Evolutionary conservation across 53 echinoderm and acorn worm species (phyloP), one percentile per base, ranked within the genome.

Genomic region (Crossaster papposus): DNA sequence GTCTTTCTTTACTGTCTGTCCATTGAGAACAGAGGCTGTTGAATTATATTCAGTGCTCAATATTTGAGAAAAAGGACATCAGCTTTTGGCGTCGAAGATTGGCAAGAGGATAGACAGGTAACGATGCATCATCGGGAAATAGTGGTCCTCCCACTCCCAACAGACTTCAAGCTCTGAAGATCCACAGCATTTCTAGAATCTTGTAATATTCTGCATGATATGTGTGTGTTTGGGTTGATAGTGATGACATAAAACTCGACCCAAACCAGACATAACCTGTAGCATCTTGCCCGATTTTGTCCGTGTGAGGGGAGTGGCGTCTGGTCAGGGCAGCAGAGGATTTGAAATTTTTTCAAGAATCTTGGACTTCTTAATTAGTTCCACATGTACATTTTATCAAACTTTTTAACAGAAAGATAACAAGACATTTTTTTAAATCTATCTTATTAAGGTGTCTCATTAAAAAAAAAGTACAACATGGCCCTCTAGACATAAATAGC

Each of bases 151-250:
- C 44, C 44, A 44, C 44, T 9, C 44, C 44, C 44, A 44, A 44
- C 44, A 9, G 44, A 0, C 44, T 44, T 44, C 44, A 44, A 68
- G 68, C 24, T 26, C 11, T n/a, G n/a, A 14, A 4, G 54, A 54
- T 52, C 12, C 17, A 79, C 54, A 30, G 54, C 52, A 53, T 10
- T 53, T 30, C 30, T 36, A 18, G 52, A 79, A 30, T 53, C 51
- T 26, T 38, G 83, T 83, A 77, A 77, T 58, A 75, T 70, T 64
- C 81, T 75, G 91, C 80, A n/a, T 91, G 91, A 91, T 91, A 91
- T 91, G 91, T 91, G 88, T 91, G 91, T 79, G 79, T 86, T 91
- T 91, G 86, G 91, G 91, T 88, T 91, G 91, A 86, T 72, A 17
- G 80, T 79, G 62, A 83, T 23, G 52, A 31, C 72, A 84, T 32